Percentiles rank a stretch among this genome's conserved stretches.
Conservation (phyloP, 2,113 vertebrate species). For the Thunnus thynnus region DNA sequence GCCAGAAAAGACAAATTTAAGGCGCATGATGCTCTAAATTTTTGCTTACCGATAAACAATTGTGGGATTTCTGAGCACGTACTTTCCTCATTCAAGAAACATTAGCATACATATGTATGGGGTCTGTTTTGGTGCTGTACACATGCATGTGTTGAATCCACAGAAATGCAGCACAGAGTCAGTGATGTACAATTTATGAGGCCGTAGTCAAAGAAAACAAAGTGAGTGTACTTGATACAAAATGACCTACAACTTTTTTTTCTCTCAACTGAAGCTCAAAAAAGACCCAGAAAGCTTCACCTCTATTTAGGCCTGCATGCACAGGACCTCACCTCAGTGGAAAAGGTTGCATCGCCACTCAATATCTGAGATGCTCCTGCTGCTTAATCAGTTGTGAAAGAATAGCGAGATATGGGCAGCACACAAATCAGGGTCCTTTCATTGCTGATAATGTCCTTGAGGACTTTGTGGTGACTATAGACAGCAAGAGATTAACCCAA, state of each 20-base stretch:
- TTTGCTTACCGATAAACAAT: slow-evolving; percentile 43
- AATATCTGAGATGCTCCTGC: slow-evolving; percentile 1
- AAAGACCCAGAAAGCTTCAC: background rate
- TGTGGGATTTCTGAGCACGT: slow-evolving; percentile 15
- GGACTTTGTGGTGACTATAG: slow-evolving; percentile 28
- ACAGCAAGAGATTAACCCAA: slow-evolving; percentile 49
- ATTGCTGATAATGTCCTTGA: slow-evolving; percentile 57
- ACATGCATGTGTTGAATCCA: slow-evolving; percentile 40
- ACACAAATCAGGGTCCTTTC: slow-evolving; percentile 45
- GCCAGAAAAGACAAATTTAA: slow-evolving; percentile 51
- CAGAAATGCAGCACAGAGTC: slow-evolving; percentile 29
- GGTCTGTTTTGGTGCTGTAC: slow-evolving; percentile 20
- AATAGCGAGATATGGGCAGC: slow-evolving; percentile 36
- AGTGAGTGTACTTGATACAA: background rate
- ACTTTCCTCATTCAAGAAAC: slow-evolving; percentile 54
- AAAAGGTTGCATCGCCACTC: slow-evolving; percentile 30
- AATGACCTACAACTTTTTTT: background rate
- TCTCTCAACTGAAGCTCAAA: background rate
- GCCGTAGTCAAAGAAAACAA: slow-evolving; percentile 4
- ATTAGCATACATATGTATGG: slow-evolving; percentile 35
- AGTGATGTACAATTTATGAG: slow-evolving; percentile 29
- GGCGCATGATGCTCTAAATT: slow-evolving; percentile 16
- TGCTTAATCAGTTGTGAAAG: slow-evolving; percentile 48
- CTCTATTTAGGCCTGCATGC: slow-evolving; percentile 7
- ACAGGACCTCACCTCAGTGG: background rate